These are phyloP conservation scores for Dipodomys merriami DNA, from an alignment of 2,113 vertebrate genomes.

Conservation along the genomic window DNA sequence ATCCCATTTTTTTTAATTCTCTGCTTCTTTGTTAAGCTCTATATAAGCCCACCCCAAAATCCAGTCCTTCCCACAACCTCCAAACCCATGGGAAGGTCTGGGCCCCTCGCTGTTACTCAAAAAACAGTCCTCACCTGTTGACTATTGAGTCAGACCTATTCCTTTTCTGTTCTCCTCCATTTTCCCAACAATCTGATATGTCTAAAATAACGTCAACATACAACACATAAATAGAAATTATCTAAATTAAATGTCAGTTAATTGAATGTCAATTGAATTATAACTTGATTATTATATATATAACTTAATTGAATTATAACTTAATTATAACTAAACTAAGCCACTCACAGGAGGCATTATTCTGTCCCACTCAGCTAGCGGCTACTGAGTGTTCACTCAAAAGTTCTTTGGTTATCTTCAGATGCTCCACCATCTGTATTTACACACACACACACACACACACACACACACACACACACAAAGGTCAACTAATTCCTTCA, in stretches of 20 bases:
- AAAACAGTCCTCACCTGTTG: too few relatives aligned
- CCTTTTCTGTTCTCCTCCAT: too few relatives aligned
- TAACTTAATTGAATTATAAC: background rate
- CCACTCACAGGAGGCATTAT: background rate
- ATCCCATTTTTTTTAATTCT: too few relatives aligned
- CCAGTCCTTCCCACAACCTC: too few relatives aligned
- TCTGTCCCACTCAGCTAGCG: too few relatives aligned
- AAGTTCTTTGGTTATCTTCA: background rate
- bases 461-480: background rate
- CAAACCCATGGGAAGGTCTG: too few relatives aligned
- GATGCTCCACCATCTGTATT: background rate
- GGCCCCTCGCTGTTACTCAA: rapidly evolving
- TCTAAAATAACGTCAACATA: background rate
- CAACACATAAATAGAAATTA: background rate
- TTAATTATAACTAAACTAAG: conserved; percentile 7
- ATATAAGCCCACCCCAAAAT: too few relatives aligned
- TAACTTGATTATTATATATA: too few relatives aligned
- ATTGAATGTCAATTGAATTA: background rate
- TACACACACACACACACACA: background rate
- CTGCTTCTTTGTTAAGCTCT: too few relatives aligned
- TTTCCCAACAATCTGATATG: background rate
- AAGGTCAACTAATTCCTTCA: background rate
- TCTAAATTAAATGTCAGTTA: background rate
- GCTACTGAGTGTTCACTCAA: too few relatives aligned
- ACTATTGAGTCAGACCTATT: too few relatives aligned